Percentiles rank a stretch among this genome's conserved stretches.
These are phyloP conservation scores for Chroicocephalus ridibundus DNA, from an alignment of 2,113 vertebrate species.

Conservation along the genomic window DNA sequence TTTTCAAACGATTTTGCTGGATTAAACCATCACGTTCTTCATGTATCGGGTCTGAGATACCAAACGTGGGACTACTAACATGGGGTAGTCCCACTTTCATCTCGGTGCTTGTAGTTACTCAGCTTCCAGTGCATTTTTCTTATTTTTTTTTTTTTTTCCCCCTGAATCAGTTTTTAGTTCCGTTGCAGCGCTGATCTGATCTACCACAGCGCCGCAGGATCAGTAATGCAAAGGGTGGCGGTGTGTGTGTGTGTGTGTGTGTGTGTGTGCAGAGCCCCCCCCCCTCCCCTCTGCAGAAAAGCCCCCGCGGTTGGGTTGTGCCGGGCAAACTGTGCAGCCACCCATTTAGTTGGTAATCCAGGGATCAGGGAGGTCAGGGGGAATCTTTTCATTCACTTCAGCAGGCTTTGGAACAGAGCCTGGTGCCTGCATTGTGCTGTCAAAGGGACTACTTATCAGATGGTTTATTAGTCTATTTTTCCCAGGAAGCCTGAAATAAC, in stretches of 20 bases:
- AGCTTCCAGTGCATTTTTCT: neutral
- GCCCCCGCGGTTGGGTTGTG: neutral
- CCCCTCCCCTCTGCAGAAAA: neutral
- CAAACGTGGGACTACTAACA: fast-evolving
- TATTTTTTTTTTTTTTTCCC: neutral
- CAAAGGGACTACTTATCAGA: conserved; percentile 8
- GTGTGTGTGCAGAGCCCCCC: neutral
- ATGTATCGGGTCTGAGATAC: neutral
- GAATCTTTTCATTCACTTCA: conserved; percentile 39
- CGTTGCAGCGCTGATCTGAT: neutral
- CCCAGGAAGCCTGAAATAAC: conserved; percentile 63
- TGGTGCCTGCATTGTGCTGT: neutral
- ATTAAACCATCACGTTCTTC: neutral
- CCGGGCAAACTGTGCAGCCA: neutral
- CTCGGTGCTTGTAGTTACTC: neutral
- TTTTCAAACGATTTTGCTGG: neutral
- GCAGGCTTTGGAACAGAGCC: conserved; percentile 27
- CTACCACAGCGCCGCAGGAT: neutral
- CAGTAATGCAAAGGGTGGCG: neutral
- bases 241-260: too few species aligned
- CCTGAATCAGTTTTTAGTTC: neutral
- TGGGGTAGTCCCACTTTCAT: neutral
- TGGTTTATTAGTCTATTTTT: conserved; percentile 56
- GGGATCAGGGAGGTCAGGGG: conserved; percentile 16
- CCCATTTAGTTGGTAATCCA: neutral